Conservation (phyloP, 2,888 invertebrate species). For the Melanargia galathea region DNA sequence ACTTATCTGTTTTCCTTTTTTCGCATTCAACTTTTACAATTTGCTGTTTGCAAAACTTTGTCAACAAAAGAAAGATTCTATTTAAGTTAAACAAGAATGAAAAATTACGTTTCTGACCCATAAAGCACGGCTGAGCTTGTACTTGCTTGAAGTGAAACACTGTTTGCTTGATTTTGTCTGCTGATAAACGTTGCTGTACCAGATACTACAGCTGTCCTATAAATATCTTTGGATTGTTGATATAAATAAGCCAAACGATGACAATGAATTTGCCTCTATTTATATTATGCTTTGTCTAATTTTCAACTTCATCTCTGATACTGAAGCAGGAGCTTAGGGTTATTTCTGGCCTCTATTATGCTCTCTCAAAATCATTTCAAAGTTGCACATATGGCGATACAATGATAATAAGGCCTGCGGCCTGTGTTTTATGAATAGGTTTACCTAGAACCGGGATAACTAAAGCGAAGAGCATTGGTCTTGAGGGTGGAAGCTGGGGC, state of each 20-base stretch:
- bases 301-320: not conserved
- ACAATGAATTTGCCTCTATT: not conserved
- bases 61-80: conserved; percentile 24
- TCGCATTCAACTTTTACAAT: conserved; percentile 20
- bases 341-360: too few relatives aligned
- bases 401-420: too few relatives aligned
- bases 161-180: conserved; percentile 16
- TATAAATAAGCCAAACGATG: not conserved
- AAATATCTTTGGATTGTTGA: conserved; percentile 11
- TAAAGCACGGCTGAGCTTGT: conserved; percentile 16
- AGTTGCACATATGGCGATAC: too few relatives aligned
- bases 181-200: conserved; percentile 14
- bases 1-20: conserved; percentile 8
- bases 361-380: too few relatives aligned
- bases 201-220: conserved; percentile 6
- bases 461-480: too few relatives aligned
- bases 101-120: conserved; percentile 22
- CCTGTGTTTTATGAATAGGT: too few relatives aligned
- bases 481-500: too few relatives aligned
- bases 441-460: too few relatives aligned
- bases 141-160: not conserved
- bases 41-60: conserved; percentile 21
- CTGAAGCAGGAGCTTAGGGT: too few relatives aligned
- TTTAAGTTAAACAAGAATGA: conserved; percentile 22
- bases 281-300: not conserved